Conservation (phyloP, 2,113 vertebrate genomes). For the Aspiorhynchus laticeps region DNA sequence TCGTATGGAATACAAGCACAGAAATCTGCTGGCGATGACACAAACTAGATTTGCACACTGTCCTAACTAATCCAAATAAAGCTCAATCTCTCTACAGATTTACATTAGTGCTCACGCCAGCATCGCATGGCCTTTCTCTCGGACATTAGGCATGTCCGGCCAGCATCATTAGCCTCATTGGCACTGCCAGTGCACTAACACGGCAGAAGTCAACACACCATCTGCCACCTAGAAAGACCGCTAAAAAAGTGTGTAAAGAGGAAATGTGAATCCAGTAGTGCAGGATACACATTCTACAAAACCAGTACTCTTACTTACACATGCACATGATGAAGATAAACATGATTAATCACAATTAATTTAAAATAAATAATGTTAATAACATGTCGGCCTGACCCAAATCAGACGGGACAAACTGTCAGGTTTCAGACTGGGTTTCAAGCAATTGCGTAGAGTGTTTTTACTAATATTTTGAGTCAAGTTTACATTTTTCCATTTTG, state of each 20-base stretch:
- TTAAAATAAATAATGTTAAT: background rate
- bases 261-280: background rate
- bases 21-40: background rate
- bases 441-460: too few species aligned
- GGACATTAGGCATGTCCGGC: conserved; percentile 20
- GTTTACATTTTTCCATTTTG: too few species aligned
- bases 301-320: too few species aligned
- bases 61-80: background rate
- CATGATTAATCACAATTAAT: background rate
- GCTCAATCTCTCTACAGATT: conserved; percentile 11
- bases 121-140: conserved; percentile 26
- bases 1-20: background rate
- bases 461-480: too few species aligned
- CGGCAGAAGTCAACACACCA: conserved; percentile 65
- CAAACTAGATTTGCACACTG: background rate
- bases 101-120: background rate
- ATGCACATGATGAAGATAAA: background rate
- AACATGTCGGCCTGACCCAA: background rate
- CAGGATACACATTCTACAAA: too few species aligned
- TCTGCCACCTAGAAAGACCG: conserved; percentile 61
- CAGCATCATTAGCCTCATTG: conserved; percentile 69
- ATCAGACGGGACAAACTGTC: too few species aligned
- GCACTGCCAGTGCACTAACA: conserved; percentile 64
- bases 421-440: too few species aligned
- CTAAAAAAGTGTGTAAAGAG: background rate